Evolutionary conservation across 2,797 vertebrate species (phyloP).

Genomic region (Buceros bicornis): DNA sequence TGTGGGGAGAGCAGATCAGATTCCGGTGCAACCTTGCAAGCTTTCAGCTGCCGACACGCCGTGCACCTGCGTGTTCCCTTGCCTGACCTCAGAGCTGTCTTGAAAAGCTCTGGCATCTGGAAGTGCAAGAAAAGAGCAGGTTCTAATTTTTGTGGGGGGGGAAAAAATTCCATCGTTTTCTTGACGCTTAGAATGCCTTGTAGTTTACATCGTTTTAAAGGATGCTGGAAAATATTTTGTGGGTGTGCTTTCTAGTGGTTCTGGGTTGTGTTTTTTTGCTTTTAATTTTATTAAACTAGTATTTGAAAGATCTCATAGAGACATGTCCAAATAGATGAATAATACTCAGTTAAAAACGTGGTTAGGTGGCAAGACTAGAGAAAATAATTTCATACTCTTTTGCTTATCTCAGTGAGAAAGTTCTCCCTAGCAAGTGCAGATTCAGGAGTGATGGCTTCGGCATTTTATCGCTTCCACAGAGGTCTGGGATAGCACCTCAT

Average conservation of each 20-base stretch:
- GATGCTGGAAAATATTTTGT: not conserved
- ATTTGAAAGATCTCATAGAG: not conserved
- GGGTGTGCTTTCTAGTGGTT: not conserved
- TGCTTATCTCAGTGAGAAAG: conserved; percentile 44
- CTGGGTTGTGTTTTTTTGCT: not conserved
- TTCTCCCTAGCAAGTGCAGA: conserved; percentile 29
- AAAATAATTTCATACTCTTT: conserved; percentile 33
- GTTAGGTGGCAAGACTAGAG: not conserved
- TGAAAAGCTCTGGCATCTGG: conserved; percentile 77
- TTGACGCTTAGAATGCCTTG: not conserved
- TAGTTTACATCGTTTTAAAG: not conserved
- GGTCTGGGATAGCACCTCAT: conserved; percentile 1
- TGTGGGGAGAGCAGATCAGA: conserved; percentile 83
- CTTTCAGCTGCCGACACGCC: conserved; percentile 78
- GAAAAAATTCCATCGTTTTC: not conserved
- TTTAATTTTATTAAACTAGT: not conserved
- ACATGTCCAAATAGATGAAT: not conserved
- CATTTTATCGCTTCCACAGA: not conserved
- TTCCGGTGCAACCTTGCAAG: conserved; percentile 83
- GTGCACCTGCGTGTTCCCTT: conserved; percentile 83
- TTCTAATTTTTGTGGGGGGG: conserved; percentile 44
- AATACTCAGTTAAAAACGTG: not conserved
- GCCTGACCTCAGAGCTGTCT: conserved; percentile 74
- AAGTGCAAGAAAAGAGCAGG: conserved; percentile 61
- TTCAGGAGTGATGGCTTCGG: not conserved